Evolutionary conservation across 2,797 vertebrate genomes (phyloP).

Genomic region (Rhinella marina): DNA sequence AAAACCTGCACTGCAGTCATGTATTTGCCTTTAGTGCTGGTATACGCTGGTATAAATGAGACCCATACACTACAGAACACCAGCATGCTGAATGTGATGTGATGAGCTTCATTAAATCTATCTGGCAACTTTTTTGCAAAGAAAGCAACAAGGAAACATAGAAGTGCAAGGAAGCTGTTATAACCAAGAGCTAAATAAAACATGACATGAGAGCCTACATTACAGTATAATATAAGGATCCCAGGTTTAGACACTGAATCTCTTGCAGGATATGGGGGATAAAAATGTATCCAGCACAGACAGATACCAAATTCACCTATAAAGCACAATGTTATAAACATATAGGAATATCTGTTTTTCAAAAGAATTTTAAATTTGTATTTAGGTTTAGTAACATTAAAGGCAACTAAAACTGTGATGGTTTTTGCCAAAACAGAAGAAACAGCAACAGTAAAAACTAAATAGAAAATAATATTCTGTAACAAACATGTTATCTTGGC

Average conservation of each 20-base stretch:
- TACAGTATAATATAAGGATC: constrained; percentile 47
- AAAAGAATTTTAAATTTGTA: neutral
- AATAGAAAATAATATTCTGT: constrained; percentile 19
- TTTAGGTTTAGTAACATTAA: constrained; percentile 38
- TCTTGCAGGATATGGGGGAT: constrained; percentile 17
- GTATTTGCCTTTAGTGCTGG: constrained; percentile 35
- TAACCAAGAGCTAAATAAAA: constrained; percentile 36
- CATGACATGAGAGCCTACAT: constrained; percentile 18
- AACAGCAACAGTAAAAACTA: constrained; percentile 28
- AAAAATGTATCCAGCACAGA: neutral
- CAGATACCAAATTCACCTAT: constrained; percentile 26
- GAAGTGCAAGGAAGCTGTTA: constrained; percentile 33
- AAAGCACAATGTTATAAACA: constrained; percentile 3
- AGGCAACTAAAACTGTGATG: constrained; percentile 48
- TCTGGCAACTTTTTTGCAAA: constrained; percentile 31
- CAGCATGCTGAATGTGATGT: constrained; percentile 58
- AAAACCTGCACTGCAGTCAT: constrained; percentile 45
- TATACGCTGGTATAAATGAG: constrained; percentile 39
- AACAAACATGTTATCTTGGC: constrained; percentile 27
- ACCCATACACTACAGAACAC: constrained; percentile 58
- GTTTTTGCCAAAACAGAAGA: constrained; percentile 54
- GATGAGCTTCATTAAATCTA: constrained; percentile 51
- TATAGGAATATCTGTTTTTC: neutral
- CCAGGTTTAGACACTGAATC: constrained; percentile 13
- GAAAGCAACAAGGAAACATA: constrained; percentile 41